phyloP scores from a whole-genome alignment of 2,113 vertebrate species.

The Corydoras sp. region DNA sequence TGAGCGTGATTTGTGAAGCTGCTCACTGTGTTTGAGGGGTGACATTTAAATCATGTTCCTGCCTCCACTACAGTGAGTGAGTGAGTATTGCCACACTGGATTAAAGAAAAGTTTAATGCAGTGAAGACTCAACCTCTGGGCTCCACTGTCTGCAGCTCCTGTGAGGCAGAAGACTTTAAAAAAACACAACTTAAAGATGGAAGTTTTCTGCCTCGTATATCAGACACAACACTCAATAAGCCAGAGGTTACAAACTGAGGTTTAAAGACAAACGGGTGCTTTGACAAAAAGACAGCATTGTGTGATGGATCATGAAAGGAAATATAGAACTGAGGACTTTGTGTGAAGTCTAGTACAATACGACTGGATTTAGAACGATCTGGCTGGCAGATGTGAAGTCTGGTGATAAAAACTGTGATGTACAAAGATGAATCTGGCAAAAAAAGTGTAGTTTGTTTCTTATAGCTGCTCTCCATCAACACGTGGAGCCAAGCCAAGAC shows the following conservation, averaged over 20 bases:
- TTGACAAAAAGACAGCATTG: neutral
- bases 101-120: neutral
- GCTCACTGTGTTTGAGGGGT: neutral
- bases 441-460: conserved; percentile 19
- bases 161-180: conserved; percentile 4
- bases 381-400: conserved; percentile 28
- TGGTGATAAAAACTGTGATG: conserved; percentile 15
- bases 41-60: conserved; percentile 1
- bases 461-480: conserved; percentile 19
- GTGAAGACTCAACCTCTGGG: neutral
- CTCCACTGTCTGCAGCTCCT: neutral
- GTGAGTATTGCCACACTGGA: neutral
- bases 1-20: neutral
- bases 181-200: neutral
- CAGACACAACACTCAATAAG: conserved; percentile 17
- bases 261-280: conserved; percentile 5
- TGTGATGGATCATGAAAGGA: conserved; percentile 8
- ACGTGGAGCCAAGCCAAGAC: conserved; percentile 6
- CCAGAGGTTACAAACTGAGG: neutral
- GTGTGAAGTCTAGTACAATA: neutral
- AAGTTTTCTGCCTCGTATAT: conserved; percentile 2
- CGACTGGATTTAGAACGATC: conserved; percentile 17
- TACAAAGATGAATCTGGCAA: conserved; percentile 25
- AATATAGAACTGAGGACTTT: conserved; percentile 8
- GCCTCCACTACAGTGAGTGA: neutral